Percentiles rank a stretch among this genome's conserved stretches.
Conservation (phyloP, 2,797 vertebrate genomes). For the Acomys russatus region DNA sequence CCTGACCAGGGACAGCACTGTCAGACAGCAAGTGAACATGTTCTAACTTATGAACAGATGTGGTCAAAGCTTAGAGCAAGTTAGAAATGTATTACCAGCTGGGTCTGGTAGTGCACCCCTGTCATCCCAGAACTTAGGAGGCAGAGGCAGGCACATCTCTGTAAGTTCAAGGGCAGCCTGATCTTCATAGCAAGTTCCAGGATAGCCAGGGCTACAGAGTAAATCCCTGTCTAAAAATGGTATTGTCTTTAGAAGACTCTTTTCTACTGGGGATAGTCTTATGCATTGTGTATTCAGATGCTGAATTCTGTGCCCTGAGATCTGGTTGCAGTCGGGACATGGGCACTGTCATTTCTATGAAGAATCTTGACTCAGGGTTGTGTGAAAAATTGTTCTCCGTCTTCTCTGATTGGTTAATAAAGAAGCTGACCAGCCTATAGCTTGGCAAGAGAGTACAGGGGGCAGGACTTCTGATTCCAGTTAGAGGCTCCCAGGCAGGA, state of each 20-base stretch:
- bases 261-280: background rate
- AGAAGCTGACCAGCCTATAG: too few relatives aligned
- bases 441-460: too few relatives aligned
- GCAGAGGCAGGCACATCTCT: background rate
- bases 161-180: background rate
- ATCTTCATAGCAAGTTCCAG: background rate
- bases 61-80: slow-evolving; percentile 30
- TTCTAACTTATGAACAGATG: slow-evolving; percentile 13
- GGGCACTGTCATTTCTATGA: too few relatives aligned
- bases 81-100: slow-evolving; percentile 7
- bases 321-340: too few relatives aligned
- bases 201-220: background rate
- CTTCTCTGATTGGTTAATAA: too few relatives aligned
- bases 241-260: background rate
- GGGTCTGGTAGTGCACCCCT: background rate
- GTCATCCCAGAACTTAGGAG: background rate
- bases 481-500: too few relatives aligned
- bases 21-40: background rate
- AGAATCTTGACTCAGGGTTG: too few relatives aligned
- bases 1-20: background rate
- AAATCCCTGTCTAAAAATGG: background rate
- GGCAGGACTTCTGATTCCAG: too few relatives aligned
- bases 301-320: too few relatives aligned
- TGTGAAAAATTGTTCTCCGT: too few relatives aligned
- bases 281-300: too few relatives aligned